Percentiles rank a stretch among this genome's conserved stretches.
These are phyloP conservation scores for Drosophila jambulina DNA, from an alignment of 1,140 invertebrate genomes.

Conservation along the genomic window DNA sequence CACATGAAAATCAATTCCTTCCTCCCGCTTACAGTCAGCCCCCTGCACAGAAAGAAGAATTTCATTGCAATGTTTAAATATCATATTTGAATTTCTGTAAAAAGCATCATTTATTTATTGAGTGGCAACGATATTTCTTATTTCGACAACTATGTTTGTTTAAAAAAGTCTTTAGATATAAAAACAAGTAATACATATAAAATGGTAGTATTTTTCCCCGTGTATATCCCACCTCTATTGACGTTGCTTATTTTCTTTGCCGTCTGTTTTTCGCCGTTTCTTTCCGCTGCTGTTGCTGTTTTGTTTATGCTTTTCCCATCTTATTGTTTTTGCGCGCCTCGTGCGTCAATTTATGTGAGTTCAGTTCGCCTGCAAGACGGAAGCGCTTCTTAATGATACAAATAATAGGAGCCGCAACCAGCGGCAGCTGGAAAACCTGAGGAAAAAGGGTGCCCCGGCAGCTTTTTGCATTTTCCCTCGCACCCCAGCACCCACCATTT, in stretches of 20 bases:
- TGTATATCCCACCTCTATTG: slow-evolving; percentile 19
- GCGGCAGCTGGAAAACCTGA: slow-evolving; percentile 32
- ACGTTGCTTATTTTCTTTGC: slow-evolving; percentile 13
- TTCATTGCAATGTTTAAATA: too few species aligned
- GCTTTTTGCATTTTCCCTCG: slow-evolving; percentile 22
- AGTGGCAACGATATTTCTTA: background rate
- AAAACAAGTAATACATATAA: background rate
- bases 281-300: slow-evolving; percentile 26
- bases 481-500: background rate
- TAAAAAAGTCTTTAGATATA: too few species aligned
- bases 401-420: slow-evolving; percentile 34
- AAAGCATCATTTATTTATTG: background rate
- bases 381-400: slow-evolving; percentile 69
- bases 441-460: slow-evolving; percentile 34
- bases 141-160: background rate
- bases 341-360: slow-evolving; percentile 66
- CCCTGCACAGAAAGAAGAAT: background rate
- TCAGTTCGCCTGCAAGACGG: slow-evolving; percentile 52
- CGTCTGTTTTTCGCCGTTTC: slow-evolving; percentile 29
- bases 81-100: background rate
- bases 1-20: slow-evolving; percentile 67
- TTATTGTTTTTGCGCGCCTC: slow-evolving; percentile 66
- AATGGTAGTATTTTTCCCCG: background rate
- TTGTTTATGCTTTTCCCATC: slow-evolving; percentile 64
- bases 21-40: background rate